Conservation (phyloP, 1,140 invertebrate genomes). For the honey bee (Apis mellifera) region DNA sequence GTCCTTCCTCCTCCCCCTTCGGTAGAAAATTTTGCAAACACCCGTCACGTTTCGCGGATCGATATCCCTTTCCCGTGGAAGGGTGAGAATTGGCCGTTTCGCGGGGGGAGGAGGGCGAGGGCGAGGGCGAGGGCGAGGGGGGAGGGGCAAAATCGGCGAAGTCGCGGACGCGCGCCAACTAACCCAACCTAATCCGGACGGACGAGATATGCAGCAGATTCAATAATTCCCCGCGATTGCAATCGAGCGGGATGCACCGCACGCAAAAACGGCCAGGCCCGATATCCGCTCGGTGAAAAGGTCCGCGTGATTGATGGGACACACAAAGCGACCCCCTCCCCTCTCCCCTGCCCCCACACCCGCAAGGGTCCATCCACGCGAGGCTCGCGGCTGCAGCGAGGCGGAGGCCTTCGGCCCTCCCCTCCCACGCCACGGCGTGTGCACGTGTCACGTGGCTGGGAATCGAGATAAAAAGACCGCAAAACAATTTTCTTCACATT, state of each 20-base stretch:
- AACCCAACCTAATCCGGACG: slow-evolving; percentile 63
- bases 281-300: slow-evolving; percentile 76
- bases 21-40: slow-evolving; percentile 13
- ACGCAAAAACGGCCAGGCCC: slow-evolving; percentile 76
- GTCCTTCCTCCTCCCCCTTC: too few relatives aligned
- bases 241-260: slow-evolving; percentile 75
- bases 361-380: too few relatives aligned
- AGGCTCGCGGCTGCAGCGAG: too few relatives aligned
- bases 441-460: slow-evolving; percentile 60
- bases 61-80: slow-evolving; percentile 6
- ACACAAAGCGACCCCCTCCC: slow-evolving; percentile 69
- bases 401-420: too few relatives aligned
- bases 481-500: slow-evolving; percentile 78
- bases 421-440: background rate
- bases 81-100: slow-evolving; percentile 20
- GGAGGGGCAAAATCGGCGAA: slow-evolving; percentile 26
- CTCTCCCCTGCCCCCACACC: background rate
- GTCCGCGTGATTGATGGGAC: slow-evolving; percentile 79
- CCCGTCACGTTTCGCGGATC: slow-evolving; percentile 12
- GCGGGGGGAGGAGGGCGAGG: too few relatives aligned
- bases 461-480: slow-evolving; percentile 78
- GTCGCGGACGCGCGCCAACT: slow-evolving; percentile 55
- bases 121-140: too few relatives aligned
- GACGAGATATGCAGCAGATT: slow-evolving; percentile 75
- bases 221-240: slow-evolving; percentile 80